phyloP scores from a whole-genome alignment of 1,140 invertebrate genomes.

The Asbolus verrucosus region DNA sequence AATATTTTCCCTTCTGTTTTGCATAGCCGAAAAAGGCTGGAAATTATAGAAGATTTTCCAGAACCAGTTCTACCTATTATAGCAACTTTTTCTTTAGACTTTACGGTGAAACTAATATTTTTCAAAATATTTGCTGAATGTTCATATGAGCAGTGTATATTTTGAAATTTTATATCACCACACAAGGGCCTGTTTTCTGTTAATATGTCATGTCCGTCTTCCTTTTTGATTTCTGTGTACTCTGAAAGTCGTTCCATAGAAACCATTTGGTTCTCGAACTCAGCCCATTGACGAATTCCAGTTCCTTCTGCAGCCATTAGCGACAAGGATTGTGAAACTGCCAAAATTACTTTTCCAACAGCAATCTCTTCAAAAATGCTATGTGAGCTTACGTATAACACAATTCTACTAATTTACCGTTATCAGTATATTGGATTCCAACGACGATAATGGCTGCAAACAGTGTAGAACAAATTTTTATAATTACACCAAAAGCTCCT shows the following conservation, averaged over 20 bases:
- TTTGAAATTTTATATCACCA: conserved; percentile 76
- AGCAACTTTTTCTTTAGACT: background rate
- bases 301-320: too few relatives aligned
- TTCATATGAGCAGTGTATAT: conserved; percentile 64
- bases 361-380: conserved; percentile 58
- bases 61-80: background rate
- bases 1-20: background rate
- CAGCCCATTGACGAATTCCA: too few relatives aligned
- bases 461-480: conserved; percentile 73
- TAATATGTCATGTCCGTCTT: conserved; percentile 73
- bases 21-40: background rate
- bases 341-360: background rate
- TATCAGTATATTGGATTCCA: conserved; percentile 62
- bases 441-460: conserved; percentile 63
- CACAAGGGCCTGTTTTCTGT: conserved; percentile 73
- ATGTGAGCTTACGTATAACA: background rate
- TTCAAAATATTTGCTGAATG: background rate
- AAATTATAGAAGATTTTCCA: conserved; percentile 2
- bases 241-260: conserved; percentile 81
- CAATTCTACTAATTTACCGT: conserved; percentile 50
- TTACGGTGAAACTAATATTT: background rate
- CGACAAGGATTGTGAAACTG: too few relatives aligned
- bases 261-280: conserved; percentile 79
- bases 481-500: conserved; percentile 78
- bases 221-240: conserved; percentile 71